A percentile compares a stretch with the other conserved stretches of the same genome.
Evolutionary conservation across 2,888 invertebrate genomes (phyloP).

Genomic region (Synergus japonicus): DNA sequence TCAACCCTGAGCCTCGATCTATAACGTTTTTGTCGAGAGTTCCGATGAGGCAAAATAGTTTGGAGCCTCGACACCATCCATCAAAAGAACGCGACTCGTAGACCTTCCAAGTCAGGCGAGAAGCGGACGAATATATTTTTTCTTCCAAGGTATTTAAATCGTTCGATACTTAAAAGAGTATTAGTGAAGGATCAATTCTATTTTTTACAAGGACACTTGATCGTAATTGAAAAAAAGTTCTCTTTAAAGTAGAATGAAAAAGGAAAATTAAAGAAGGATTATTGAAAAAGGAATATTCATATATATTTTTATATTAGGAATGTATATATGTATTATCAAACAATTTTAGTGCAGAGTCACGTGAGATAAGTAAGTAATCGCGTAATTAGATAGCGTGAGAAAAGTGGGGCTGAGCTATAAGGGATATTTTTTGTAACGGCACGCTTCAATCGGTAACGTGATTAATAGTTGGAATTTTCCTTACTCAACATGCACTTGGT

Average conservation of each 20-base stretch:
- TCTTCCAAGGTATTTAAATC: background rate
- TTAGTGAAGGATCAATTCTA: background rate
- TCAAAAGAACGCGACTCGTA: constrained; percentile 13
- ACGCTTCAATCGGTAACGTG: background rate
- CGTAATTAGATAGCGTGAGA: background rate
- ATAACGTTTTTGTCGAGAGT: constrained; percentile 28
- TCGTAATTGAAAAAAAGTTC: background rate
- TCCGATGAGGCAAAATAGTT: constrained; percentile 36
- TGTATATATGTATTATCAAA: too few relatives aligned
- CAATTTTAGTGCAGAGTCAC: background rate
- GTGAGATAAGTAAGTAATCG: background rate
- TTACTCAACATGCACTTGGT: constrained; percentile 17
- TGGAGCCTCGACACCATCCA: constrained; percentile 17
- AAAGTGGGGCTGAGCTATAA: background rate
- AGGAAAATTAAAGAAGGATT: too few relatives aligned
- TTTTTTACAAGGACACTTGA: constrained; percentile 4
- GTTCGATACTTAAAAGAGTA: background rate
- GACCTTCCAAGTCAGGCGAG: constrained; percentile 18
- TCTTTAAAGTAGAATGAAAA: too few relatives aligned
- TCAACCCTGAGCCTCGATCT: constrained; percentile 19
- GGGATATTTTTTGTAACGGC: background rate
- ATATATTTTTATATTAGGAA: too few relatives aligned
- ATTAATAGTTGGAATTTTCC: constrained; percentile 13
- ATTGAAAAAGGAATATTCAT: too few relatives aligned
- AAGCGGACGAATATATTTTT: constrained; percentile 5